These are phyloP conservation scores for Semnornis frantzii DNA, from an alignment of 2,113 vertebrate genomes.

Conservation along the genomic window DNA sequence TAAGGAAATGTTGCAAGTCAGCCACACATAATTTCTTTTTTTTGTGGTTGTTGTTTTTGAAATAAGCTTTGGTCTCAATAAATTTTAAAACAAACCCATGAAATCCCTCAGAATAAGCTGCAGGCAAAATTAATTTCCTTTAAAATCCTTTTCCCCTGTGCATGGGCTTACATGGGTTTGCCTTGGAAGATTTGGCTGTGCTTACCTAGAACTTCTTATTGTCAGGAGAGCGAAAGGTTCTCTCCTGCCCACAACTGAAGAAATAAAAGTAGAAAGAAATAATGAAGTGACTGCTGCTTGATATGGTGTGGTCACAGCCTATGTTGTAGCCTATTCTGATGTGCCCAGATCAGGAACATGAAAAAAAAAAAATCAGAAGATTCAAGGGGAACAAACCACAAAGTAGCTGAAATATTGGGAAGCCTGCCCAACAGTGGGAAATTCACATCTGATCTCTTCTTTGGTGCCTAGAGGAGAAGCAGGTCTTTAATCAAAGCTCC, in stretches of 20 bases:
- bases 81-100: background rate
- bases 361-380: background rate
- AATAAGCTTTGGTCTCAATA: background rate
- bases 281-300: background rate
- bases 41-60: background rate
- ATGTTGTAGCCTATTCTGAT: background rate
- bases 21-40: background rate
- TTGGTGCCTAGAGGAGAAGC: background rate
- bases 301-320: background rate
- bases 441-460: background rate
- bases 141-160: background rate
- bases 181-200: background rate
- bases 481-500: background rate
- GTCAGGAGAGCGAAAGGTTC: background rate
- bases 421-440: background rate
- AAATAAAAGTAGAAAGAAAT: background rate
- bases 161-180: background rate
- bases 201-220: background rate
- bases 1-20: background rate
- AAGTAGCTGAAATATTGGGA: background rate
- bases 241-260: background rate
- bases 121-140: background rate
- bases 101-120: background rate
- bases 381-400: background rate
- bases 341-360: background rate